These are phyloP conservation scores for Colletes gigas DNA, from an alignment of 1,140 invertebrate genomes.

Conservation along the genomic window DNA sequence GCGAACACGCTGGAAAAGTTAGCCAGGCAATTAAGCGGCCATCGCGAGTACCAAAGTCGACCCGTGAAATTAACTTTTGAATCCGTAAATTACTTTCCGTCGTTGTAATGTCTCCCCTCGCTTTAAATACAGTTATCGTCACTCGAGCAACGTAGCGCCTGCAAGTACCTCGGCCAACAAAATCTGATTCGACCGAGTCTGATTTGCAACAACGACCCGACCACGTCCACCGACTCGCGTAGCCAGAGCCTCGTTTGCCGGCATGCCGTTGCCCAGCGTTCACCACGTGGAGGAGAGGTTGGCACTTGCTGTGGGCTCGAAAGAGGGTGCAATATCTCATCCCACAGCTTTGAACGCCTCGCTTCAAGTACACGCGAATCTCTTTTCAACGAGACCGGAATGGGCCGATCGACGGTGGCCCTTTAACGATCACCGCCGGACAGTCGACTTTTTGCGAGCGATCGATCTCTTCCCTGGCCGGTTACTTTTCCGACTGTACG, in stretches of 20 bases:
- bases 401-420: background rate
- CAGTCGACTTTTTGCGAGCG: background rate
- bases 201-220: too few species aligned
- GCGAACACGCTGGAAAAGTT: slow-evolving; percentile 4
- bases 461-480: background rate
- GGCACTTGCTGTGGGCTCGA: too few species aligned
- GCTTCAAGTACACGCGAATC: background rate
- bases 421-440: background rate
- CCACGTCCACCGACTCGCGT: too few species aligned
- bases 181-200: too few species aligned
- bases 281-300: too few species aligned
- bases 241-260: too few species aligned
- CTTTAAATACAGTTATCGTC: too few species aligned
- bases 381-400: background rate
- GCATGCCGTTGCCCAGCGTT: too few species aligned
- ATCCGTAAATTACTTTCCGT: slow-evolving; percentile 3
- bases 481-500: background rate
- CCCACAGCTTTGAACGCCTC: too few species aligned
- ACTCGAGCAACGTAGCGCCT: too few species aligned
- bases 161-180: too few species aligned
- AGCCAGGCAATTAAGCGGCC: background rate
- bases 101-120: background rate
- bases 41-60: slow-evolving; percentile 7
- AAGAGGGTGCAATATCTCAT: too few species aligned
- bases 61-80: slow-evolving; percentile 34